Evolutionary conservation across 2,797 vertebrate species (phyloP), one percentile per base, ranked within the genome.

Genomic region (Gymnothorax javanicus): DNA sequence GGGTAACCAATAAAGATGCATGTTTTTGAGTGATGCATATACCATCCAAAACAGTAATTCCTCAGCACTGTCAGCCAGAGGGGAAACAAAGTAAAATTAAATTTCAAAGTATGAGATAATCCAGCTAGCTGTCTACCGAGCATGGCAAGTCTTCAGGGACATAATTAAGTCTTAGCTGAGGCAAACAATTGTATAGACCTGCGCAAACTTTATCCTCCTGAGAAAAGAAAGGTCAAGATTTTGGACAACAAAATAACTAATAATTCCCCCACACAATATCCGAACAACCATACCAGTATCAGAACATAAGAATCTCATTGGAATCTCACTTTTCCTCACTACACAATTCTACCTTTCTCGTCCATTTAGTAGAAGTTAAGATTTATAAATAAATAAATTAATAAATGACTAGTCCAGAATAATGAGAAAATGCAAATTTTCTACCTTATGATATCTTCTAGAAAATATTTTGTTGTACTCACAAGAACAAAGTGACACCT

Each of bases 181-280:
- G 75, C 52, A 54, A 79, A 52, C 50, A 79, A 52, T 79, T 50
- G 50, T 8, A n/a, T 79, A 54, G 75, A 54, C 75, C 43, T 54
- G 52, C 12, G 50, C 50, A 79, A 50, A 54, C 75, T 2, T 54
- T 79, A 79, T 23, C 23, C 17, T 79, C 75, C 75, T 0, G 50
- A 79, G 75, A 79, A 79, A 79, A 79, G 43, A 52, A 79, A 79
- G 75, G 43, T 54, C 75, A 79, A 20, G 50, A 54, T 79, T 79
- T 79, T 54, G 17, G n/a, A 20, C 50, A 79, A 79, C 75, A 79
- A 23, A 79, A 79, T 79, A 79, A 54, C 50, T 54, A 79, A 7
- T 23, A 79, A 79, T 56, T 23, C 50, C 50, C 17, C 43, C 73
- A 43, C 27, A 77, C 73, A 52, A 43, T 33, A 52, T 50, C 43